phyloP scores from a whole-genome alignment of 2,113 vertebrate genomes.

The Rhipidura dahli region DNA sequence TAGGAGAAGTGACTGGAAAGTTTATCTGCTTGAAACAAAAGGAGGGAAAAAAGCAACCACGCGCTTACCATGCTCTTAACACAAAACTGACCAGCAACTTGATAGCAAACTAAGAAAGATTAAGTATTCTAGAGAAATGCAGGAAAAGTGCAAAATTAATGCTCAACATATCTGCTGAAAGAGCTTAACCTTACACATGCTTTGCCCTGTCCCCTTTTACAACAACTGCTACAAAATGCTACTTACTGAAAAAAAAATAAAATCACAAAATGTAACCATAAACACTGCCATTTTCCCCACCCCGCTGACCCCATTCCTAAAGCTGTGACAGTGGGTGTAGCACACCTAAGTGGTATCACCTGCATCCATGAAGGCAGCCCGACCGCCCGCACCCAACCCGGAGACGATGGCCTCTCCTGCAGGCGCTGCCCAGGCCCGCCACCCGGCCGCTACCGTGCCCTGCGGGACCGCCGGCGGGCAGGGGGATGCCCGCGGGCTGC shows the following conservation, averaged over 20 bases:
- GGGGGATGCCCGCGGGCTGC: not conserved
- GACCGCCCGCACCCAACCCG: not conserved
- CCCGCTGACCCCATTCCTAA: not conserved
- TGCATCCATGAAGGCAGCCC: fast-evolving
- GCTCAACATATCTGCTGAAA: not conserved
- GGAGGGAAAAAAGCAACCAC: fast-evolving
- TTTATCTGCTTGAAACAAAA: not conserved
- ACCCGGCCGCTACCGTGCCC: not conserved
- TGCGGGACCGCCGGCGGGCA: not conserved
- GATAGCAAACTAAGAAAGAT: not conserved
- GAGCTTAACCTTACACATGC: not conserved
- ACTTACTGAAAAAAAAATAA: not conserved
- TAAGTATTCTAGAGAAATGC: not conserved
- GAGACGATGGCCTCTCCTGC: not conserved
- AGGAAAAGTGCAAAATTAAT: not conserved
- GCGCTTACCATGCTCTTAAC: not conserved
- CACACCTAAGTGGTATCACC: fast-evolving
- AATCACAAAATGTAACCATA: not conserved
- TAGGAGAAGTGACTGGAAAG: not conserved
- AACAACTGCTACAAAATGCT: not conserved
- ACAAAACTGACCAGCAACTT: not conserved
- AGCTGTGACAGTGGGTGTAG: not conserved
- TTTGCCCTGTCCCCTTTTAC: not conserved
- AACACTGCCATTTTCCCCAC: not conserved
- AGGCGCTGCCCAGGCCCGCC: not conserved